Percentiles rank a stretch among this genome's conserved stretches.
Conservation (phyloP, 2,113 vertebrate genomes). For the Tyrannus savana region DNA sequence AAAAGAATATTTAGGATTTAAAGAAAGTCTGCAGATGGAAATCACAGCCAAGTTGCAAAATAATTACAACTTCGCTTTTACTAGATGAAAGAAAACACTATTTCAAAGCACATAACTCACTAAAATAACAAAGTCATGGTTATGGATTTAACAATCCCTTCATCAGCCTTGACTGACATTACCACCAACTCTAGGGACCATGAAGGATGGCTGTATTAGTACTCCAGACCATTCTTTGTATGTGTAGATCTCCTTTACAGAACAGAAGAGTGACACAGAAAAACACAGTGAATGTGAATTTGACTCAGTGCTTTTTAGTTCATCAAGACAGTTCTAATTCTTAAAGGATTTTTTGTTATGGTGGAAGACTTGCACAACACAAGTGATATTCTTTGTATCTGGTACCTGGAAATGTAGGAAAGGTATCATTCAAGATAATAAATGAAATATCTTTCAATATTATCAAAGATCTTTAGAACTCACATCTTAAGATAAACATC, state of each 20-base stretch:
- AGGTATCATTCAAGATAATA: neutral
- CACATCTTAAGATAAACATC: neutral
- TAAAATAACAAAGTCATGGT: neutral
- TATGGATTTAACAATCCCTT: constrained; percentile 8
- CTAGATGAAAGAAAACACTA: neutral
- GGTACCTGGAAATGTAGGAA: neutral
- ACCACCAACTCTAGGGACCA: neutral
- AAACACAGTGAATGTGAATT: neutral
- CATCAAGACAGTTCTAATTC: neutral
- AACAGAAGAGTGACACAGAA: neutral
- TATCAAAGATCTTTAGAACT: neutral
- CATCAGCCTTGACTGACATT: neutral
- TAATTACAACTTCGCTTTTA: neutral
- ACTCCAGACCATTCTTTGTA: neutral
- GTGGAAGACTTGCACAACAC: neutral
- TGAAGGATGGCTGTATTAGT: neutral
- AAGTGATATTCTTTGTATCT: neutral
- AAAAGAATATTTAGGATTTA: neutral
- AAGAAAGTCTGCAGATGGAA: neutral
- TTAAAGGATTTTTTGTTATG: neutral
- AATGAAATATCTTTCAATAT: neutral
- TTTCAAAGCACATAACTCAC: neutral
- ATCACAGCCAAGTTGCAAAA: neutral
- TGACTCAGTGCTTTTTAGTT: neutral
- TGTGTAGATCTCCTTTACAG: neutral